phyloP scores from a whole-genome alignment of 2,797 vertebrate species.

The Myotis findleyi region DNA sequence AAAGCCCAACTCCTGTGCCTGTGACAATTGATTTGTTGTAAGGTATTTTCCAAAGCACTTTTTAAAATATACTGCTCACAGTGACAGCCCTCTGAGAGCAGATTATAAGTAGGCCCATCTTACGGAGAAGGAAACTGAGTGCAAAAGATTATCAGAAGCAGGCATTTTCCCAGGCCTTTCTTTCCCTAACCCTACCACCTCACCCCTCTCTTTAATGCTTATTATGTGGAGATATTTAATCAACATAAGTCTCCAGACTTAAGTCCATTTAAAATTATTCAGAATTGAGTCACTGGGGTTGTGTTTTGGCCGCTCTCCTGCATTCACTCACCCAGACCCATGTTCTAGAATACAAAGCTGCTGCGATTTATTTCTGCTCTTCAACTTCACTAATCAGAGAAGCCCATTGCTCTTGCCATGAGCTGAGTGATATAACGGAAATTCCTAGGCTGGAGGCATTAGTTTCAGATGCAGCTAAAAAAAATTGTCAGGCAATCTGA shows the following conservation, averaged over 20 bases:
- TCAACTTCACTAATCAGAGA: conserved; percentile 61
- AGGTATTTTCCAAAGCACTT: conserved; percentile 50
- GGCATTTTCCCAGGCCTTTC: background rate
- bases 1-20: conserved; percentile 23
- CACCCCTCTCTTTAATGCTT: conserved; percentile 23
- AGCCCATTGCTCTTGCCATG: conserved; percentile 55
- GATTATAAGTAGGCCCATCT: background rate
- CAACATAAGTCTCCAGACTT: conserved; percentile 57
- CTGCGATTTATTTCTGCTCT: conserved; percentile 61
- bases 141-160: background rate
- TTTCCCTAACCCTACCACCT: background rate
- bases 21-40: conserved; percentile 16
- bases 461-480: conserved; percentile 49
- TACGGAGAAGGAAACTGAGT: background rate
- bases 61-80: background rate
- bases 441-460: conserved; percentile 63
- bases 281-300: conserved; percentile 37
- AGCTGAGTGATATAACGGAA: conserved; percentile 12
- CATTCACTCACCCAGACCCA: conserved; percentile 42
- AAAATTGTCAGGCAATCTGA: conserved; percentile 52
- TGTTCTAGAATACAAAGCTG: conserved; percentile 57
- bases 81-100: background rate
- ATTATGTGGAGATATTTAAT: conserved; percentile 65
- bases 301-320: conserved; percentile 59
- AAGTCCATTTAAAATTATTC: conserved; percentile 71